These are phyloP conservation scores for Syngnathoides biaculeatus DNA, from an alignment of 2,113 vertebrate species.

Conservation along the genomic window DNA sequence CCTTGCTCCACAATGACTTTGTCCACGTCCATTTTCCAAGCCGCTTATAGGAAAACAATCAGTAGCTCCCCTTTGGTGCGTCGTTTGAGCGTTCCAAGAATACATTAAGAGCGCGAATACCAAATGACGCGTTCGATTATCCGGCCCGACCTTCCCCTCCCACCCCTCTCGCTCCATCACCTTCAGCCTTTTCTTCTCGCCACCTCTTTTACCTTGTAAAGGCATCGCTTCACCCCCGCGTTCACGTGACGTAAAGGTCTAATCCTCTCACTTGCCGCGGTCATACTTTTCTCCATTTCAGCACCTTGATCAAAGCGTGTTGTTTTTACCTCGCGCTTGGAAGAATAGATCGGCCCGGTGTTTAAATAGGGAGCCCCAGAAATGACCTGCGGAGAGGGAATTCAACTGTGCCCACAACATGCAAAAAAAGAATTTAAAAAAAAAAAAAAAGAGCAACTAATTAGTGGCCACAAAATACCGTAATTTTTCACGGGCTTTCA, in stretches of 20 bases:
- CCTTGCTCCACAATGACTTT: constrained; percentile 18
- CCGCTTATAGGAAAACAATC: constrained; percentile 35
- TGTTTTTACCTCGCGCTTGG: constrained; percentile 39
- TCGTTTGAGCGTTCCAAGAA: background rate
- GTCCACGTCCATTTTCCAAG: too few relatives aligned
- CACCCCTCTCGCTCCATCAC: constrained; percentile 2
- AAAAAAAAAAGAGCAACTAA: too few relatives aligned
- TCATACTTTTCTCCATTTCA: constrained; percentile 29
- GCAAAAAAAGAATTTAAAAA: too few relatives aligned
- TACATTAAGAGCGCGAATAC: constrained; percentile 20
- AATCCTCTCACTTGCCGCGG: constrained; percentile 33
- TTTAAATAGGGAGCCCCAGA: too few relatives aligned
- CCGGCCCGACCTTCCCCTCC: constrained; percentile 3
- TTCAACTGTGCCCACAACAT: too few relatives aligned
- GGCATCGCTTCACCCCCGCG: constrained; percentile 11
- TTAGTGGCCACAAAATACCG: too few relatives aligned
- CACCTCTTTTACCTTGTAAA: constrained; percentile 32
- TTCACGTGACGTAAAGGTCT: constrained; percentile 31
- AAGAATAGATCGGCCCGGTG: constrained; percentile 29
- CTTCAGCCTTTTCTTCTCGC: constrained; percentile 5
- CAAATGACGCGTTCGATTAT: constrained; percentile 27
- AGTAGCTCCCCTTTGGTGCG: constrained; percentile 4
- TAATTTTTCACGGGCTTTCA: too few relatives aligned
- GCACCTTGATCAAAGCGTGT: constrained; percentile 49
- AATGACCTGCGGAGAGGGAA: too few relatives aligned